Base-by-base conservation (phyloP, 1,140 invertebrate species). In the Drosophila repleta region DNA sequence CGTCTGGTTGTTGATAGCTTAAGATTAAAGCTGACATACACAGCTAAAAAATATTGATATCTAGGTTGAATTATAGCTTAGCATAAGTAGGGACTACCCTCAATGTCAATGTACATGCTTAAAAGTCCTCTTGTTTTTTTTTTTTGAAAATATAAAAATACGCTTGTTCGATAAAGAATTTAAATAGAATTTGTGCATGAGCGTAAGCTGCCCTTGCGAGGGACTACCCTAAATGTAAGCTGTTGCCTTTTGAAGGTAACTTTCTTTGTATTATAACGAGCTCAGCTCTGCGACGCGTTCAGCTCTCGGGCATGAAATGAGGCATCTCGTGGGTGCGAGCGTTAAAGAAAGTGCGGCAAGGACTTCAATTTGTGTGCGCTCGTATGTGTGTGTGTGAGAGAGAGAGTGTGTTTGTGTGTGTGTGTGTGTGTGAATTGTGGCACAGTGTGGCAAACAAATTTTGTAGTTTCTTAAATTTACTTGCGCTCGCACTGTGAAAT, bases 271-370 rank as follows among this genome's bases (percentile, higher is more conserved):
- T 49, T 51, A 10, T 66, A 71, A 66, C 62, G 53, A 71, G 53
- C 68, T 66, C 68, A 53, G 43, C 62, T 51, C 37, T 26, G 53
- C 43, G 26, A 32, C 49, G 45, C 15, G 37, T 24, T 35, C 46
- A 13, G 62, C 68, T 71, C 46, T 65, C 37, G 46, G 53, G 53
- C 62, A 71, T 71, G 62, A 71, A 71, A 71, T 71, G 68, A 71
- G 32, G 53, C 53, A 66, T 58, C 53, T 71, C 53, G 15, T 71
- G 62, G 49, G 60, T 56, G 67, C 60, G 32, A 63, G 20, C 41
- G 45, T 37, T 51, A 24, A 56, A 37, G 35, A 72, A 67, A 72
- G 6, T 67, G 64, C 66, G 49, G 45, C 71, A 56, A 71, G 56
- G 71, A 63, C 57, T 43, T 43, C 20, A 43, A 39, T 51, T 20